A percentile compares a stretch with the other conserved stretches of the same genome.
Evolutionary conservation across 2,888 invertebrate genomes (phyloP).

Genomic region (Mythimna ferrago): DNA sequence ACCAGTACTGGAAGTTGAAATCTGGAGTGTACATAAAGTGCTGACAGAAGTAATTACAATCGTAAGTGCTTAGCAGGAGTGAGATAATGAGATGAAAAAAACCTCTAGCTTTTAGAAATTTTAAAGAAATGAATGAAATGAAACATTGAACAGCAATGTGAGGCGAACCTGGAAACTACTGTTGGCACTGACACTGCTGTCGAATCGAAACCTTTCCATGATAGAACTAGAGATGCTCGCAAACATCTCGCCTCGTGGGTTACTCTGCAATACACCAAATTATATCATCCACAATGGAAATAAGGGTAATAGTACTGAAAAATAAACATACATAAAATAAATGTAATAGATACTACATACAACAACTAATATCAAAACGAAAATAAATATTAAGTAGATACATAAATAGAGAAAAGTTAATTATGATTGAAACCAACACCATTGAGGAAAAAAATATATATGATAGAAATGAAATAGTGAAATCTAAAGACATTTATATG

Average conservation of each 20-base stretch:
- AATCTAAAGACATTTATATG: background rate
- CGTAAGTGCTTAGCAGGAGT: slow-evolving; percentile 62
- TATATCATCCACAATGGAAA: slow-evolving; percentile 67
- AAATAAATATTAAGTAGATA: slow-evolving; percentile 19
- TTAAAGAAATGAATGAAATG: slow-evolving; percentile 68
- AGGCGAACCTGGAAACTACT: slow-evolving; percentile 94
- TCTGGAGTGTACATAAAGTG: slow-evolving; percentile 37
- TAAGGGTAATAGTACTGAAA: slow-evolving; percentile 73
- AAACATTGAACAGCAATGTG: slow-evolving; percentile 82
- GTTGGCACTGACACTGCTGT: slow-evolving; percentile 94
- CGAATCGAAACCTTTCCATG: slow-evolving; percentile 95
- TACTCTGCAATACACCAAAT: slow-evolving; percentile 91
- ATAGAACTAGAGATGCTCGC: slow-evolving; percentile 95
- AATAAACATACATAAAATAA: slow-evolving; percentile 73
- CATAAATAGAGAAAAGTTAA: slow-evolving; percentile 38
- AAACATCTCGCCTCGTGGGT: slow-evolving; percentile 95
- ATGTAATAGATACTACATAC: slow-evolving; percentile 51
- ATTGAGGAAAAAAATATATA: background rate
- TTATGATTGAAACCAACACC: slow-evolving; percentile 7
- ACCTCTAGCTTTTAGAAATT: slow-evolving; percentile 48
- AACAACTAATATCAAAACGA: slow-evolving; percentile 19
- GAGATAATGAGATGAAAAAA: slow-evolving; percentile 57
- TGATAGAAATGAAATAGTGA: slow-evolving; percentile 4
- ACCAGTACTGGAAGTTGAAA: background rate
- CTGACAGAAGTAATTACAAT: slow-evolving; percentile 35